Evolutionary conservation across 2,113 vertebrate species (phyloP).

Genomic region (Pristiophorus japonicus): DNA sequence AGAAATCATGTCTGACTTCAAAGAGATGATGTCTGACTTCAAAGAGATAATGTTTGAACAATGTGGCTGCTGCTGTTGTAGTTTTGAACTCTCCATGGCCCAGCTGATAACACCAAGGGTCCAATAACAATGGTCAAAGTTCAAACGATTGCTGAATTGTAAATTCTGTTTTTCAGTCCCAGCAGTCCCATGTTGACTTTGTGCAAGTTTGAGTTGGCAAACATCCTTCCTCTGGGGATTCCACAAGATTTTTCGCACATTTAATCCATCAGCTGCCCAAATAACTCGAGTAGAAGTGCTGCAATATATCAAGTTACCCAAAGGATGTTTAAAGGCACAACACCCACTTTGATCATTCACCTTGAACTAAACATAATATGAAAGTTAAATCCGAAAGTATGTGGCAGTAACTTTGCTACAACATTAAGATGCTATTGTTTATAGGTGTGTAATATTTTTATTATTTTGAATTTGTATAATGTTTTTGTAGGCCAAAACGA

Average conservation of each 20-base stretch:
- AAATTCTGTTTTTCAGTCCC: neutral
- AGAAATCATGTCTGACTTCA: neutral
- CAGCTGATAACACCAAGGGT: slow-evolving; percentile 14
- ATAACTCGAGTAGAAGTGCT: neutral
- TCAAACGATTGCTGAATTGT: slow-evolving; percentile 1
- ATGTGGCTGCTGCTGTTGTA: neutral
- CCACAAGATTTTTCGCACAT: slow-evolving; percentile 3
- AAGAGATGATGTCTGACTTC: neutral
- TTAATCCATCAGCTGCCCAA: slow-evolving; percentile 21
- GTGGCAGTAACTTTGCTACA: neutral
- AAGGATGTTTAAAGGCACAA: neutral
- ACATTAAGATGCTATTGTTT: neutral
- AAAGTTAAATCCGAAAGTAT: neutral
- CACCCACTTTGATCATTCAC: neutral
- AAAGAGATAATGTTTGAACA: neutral
- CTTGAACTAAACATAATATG: neutral
- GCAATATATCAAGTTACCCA: neutral
- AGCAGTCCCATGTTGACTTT: neutral
- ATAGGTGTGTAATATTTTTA: neutral
- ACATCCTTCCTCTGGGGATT: slow-evolving; percentile 8
- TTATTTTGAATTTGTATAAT: neutral
- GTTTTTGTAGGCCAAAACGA: too few species aligned
- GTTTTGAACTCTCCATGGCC: neutral
- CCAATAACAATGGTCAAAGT: slow-evolving; percentile 14
- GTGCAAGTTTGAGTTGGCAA: neutral